phyloP scores from a whole-genome alignment of 1,140 invertebrate genomes.

The Idris sp. region DNA sequence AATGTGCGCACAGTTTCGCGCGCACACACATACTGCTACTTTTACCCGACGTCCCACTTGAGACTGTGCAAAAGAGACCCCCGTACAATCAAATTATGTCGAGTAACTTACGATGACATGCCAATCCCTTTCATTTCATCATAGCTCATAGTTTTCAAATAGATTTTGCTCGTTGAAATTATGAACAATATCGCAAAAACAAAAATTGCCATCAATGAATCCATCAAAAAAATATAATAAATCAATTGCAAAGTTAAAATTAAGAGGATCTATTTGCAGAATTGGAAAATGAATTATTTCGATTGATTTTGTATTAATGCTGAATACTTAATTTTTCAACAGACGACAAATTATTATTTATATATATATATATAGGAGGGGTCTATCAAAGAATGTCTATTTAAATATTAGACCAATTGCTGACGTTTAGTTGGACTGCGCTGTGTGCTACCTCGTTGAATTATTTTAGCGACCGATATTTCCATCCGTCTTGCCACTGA shows the following conservation, averaged over 20 bases:
- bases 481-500: slow-evolving; percentile 63
- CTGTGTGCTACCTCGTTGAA: slow-evolving; percentile 62
- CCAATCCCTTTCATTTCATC: slow-evolving; percentile 45
- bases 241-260: too few species aligned
- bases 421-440: slow-evolving; percentile 55
- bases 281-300: too few species aligned
- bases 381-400: slow-evolving; percentile 58
- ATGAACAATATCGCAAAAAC: too few species aligned
- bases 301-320: too few species aligned
- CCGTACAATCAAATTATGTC: slow-evolving; percentile 61
- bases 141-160: slow-evolving; percentile 60
- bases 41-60: slow-evolving; percentile 57
- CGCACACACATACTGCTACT: slow-evolving; percentile 55
- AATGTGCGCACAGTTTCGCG: too few species aligned
- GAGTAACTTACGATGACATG: slow-evolving; percentile 59
- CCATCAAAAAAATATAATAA: too few species aligned
- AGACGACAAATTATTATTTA: too few species aligned
- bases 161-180: slow-evolving; percentile 47
- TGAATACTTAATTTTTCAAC: too few species aligned
- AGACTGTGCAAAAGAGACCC: slow-evolving; percentile 57
- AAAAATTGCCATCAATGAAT: too few species aligned
- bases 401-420: slow-evolving; percentile 61
- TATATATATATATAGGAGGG: too few species aligned
- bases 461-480: slow-evolving; percentile 67
- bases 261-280: too few species aligned